Percentiles rank a stretch among this genome's conserved stretches.
phyloP scores from a whole-genome alignment of 2,113 vertebrate genomes.

The Fregetta grallaria region DNA sequence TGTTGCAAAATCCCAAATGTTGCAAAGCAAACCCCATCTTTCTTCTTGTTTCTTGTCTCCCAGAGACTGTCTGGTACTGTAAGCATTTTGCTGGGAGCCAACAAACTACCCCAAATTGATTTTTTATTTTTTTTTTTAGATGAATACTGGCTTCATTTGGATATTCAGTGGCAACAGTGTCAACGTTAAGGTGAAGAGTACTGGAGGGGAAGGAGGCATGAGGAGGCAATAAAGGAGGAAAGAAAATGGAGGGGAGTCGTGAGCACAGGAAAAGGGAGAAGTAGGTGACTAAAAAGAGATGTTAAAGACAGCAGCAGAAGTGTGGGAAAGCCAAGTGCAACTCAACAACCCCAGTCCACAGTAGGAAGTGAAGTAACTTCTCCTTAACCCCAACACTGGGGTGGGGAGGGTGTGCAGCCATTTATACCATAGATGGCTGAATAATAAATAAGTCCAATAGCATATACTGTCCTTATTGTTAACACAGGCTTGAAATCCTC shows the following conservation, averaged over 20 bases:
- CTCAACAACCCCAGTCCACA: background rate
- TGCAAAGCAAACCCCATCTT: background rate
- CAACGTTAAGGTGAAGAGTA: background rate
- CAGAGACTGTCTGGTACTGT: background rate
- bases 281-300: background rate
- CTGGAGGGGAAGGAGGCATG: background rate
- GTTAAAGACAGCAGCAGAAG: background rate
- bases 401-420: background rate
- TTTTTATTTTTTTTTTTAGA: background rate
- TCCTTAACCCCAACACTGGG: background rate
- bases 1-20: slow-evolving; percentile 43
- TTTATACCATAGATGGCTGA: background rate
- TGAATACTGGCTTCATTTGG: background rate
- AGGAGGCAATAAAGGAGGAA: background rate
- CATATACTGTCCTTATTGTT: background rate
- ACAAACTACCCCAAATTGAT: background rate
- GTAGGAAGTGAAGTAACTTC: background rate
- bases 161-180: background rate
- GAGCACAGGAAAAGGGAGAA: background rate
- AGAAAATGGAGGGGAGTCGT: background rate
- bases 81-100: background rate
- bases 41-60: background rate
- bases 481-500: slow-evolving; percentile 1
- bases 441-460: background rate
- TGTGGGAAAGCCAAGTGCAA: background rate